Percentiles rank a stretch among this genome's conserved stretches.
These are phyloP conservation scores for Pterocles gutturalis DNA, from an alignment of 2,113 vertebrate species.

Conservation along the genomic window DNA sequence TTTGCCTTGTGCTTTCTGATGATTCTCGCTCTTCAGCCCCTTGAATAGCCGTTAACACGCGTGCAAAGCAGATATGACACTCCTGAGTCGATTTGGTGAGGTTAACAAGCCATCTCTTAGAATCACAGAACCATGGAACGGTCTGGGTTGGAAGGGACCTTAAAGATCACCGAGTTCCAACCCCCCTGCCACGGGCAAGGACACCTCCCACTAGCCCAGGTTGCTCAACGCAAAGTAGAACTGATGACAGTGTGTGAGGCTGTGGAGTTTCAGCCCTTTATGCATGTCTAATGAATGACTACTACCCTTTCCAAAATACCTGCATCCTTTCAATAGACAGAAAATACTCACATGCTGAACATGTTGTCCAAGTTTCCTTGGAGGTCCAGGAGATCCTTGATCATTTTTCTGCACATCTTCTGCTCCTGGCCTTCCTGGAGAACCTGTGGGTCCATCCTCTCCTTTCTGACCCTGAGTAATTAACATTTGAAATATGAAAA, in stretches of 20 bases:
- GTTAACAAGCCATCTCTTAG: not conserved
- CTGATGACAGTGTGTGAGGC: not conserved
- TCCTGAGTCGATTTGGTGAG: not conserved
- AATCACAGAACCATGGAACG: too few species aligned
- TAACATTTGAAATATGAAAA: not conserved
- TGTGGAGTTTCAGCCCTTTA: not conserved
- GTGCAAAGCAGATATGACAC: not conserved
- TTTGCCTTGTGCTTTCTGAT: not conserved
- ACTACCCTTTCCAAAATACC: not conserved
- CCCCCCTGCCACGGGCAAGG: too few species aligned
- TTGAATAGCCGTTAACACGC: not conserved
- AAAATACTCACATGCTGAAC: constrained; percentile 78
- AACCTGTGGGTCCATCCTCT: constrained; percentile 70
- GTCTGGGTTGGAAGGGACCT: too few species aligned
- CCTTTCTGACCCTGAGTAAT: constrained; percentile 63
- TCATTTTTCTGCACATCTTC: constrained; percentile 74
- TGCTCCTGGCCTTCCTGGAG: constrained; percentile 56
- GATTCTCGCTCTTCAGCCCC: too few species aligned
- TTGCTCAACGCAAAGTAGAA: not conserved
- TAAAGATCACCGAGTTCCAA: too few species aligned
- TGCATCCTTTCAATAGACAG: not conserved
- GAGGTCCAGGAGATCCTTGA: constrained; percentile 59
- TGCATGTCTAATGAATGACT: too few species aligned
- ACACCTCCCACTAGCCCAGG: too few species aligned
- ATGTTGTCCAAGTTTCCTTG: constrained; percentile 63